Base-by-base conservation (phyloP, 2,113 vertebrate species). In the Nibea albiflora region DNA sequence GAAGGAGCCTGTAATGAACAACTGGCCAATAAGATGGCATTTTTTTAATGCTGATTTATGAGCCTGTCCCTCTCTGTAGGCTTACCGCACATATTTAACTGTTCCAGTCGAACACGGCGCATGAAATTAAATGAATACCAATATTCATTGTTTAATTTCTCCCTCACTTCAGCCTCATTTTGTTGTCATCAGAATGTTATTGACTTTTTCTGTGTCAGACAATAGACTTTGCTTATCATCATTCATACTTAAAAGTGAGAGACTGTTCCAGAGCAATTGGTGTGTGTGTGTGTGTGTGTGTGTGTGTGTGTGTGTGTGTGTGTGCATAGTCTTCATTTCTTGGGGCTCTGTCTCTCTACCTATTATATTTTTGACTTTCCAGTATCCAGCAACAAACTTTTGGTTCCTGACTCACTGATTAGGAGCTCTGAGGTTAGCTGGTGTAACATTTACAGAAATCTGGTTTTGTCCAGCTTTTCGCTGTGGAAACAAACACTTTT, bases 31-130 rank as follows among this genome's bases (percentile, higher is more conserved):
- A 71, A 88, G 75, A 86, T 69, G n/a, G 24, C 58, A 70, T 17
- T 15, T 88, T 88, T 81, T 81, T 88, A 82, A 90, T 85, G 65
- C 65, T 90, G 92, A 93, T 92, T 84, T 79, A 92, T 89, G 91
- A 89, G 74, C 14, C 70, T 78, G 73, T 63, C 84, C 64, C 64
- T 76, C 60, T 76, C 35, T 70, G 53, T 71, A 64, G 74, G 72
- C 74, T 78, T 57, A 35, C 74, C 35, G 17, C 77, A 61, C 74
- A 65, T 74, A 76, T 87, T 87, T 85, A 76, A 73, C 83, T 72
- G 73, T 68, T 78, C 46, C 57, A 79, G 19, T 56, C 50, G 16
- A 82, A 73, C 50, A 47, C 47, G 7, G 57, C 2, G 15, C 71
- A 72, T 63, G 19, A 75, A 69, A 87, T 79, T 31, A 22, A 56